A percentile compares a stretch with the other conserved stretches of the same genome.
Evolutionary conservation across 2,888 invertebrate genomes (phyloP).

Genomic region (Anaspis maculata): DNA sequence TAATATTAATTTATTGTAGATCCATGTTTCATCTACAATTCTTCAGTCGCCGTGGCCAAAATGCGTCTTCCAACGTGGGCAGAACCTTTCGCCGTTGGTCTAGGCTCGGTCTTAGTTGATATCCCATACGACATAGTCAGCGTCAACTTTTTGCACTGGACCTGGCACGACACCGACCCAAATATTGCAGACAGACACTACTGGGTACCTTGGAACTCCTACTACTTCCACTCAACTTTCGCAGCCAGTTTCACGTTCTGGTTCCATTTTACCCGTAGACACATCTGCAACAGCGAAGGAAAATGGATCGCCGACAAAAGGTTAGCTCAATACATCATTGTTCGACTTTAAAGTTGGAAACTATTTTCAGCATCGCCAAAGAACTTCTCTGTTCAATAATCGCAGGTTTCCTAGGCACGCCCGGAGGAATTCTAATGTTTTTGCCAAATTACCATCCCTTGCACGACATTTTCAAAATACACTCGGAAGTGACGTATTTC

Average conservation of each 20-base stretch:
- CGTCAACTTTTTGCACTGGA: slow-evolving; percentile 73
- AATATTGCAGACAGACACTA: slow-evolving; percentile 66
- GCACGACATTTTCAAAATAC: slow-evolving; percentile 59
- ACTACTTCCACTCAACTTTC: slow-evolving; percentile 72
- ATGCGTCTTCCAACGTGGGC: slow-evolving; percentile 50
- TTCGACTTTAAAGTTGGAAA: slow-evolving; percentile 3
- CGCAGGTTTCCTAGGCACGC: slow-evolving; percentile 59
- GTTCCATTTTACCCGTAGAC: slow-evolving; percentile 51
- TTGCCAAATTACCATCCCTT: slow-evolving; percentile 68
- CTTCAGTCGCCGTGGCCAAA: slow-evolving; percentile 49
- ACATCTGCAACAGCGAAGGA: slow-evolving; percentile 46
- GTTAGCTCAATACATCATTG: too few relatives aligned
- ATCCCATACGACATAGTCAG: slow-evolving; percentile 73
- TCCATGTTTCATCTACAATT: slow-evolving; percentile 54
- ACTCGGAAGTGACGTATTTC: slow-evolving; percentile 65
- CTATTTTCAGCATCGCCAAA: slow-evolving; percentile 40
- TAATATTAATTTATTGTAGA: too few relatives aligned
- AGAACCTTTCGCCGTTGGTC: slow-evolving; percentile 59
- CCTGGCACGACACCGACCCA: slow-evolving; percentile 73
- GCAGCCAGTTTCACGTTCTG: slow-evolving; percentile 63
- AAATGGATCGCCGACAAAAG: slow-evolving; percentile 47
- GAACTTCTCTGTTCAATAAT: slow-evolving; percentile 50
- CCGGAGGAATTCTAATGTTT: slow-evolving; percentile 64
- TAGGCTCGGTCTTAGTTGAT: slow-evolving; percentile 64
- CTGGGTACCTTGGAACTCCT: slow-evolving; percentile 79